Percentiles rank a stretch among this genome's conserved stretches.
Evolutionary conservation across 2,888 invertebrate species (phyloP).

Genomic region (Apodemia zela): DNA sequence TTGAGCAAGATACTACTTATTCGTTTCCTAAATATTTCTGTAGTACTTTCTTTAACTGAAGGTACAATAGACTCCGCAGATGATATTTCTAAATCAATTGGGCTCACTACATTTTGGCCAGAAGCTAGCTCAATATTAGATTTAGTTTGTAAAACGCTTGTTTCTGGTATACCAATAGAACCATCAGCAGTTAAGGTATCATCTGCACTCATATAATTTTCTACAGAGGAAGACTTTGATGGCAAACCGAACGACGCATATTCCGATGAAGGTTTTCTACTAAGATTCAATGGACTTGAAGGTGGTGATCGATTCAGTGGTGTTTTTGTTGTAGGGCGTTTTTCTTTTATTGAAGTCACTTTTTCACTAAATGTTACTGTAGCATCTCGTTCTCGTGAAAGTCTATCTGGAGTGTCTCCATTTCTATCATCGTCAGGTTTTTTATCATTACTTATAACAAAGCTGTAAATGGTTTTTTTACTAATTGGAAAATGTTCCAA

Average conservation of each 20-base stretch:
- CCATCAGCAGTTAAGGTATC: not conserved
- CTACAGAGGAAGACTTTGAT: not conserved
- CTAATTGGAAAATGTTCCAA: slow-evolving; percentile 55
- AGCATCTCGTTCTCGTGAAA: not conserved
- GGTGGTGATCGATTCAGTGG: not conserved
- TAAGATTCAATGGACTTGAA: not conserved
- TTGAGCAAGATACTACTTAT: not conserved
- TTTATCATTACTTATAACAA: slow-evolving; percentile 19
- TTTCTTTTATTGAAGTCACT: not conserved
- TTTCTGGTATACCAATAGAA: not conserved
- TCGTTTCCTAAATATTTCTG: not conserved
- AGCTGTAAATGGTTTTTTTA: slow-evolving; percentile 40
- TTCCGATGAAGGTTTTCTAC: not conserved
- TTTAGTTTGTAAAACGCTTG: not conserved
- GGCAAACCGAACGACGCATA: not conserved
- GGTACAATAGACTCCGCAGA: not conserved
- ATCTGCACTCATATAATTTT: slow-evolving; percentile 13
- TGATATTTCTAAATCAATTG: not conserved
- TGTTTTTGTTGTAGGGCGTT: too few relatives aligned
- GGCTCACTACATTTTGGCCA: not conserved
- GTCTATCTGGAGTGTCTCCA: not conserved
- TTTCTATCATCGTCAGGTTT: slow-evolving; percentile 22
- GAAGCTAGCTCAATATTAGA: not conserved
- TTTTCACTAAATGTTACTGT: not conserved
- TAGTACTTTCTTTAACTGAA: not conserved